Conservation (phyloP, 2,888 invertebrate species). For the Ganaspis brasiliensis region DNA sequence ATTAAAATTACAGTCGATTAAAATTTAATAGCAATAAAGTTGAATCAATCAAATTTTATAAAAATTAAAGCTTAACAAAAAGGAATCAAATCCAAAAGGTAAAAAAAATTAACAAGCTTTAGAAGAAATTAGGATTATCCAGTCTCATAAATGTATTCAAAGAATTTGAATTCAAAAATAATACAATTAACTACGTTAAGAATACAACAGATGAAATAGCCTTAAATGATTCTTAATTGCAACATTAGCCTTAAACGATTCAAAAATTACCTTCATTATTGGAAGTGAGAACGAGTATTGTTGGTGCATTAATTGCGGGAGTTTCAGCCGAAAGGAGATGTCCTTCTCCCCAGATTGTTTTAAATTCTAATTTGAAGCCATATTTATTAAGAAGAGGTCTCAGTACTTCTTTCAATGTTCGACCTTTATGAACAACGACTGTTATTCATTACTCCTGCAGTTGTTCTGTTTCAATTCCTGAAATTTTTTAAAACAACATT, state of each 20-base stretch:
- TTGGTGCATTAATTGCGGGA: conserved; percentile 75
- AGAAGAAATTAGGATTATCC: too few species aligned
- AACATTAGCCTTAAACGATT: too few species aligned
- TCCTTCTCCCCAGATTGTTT: conserved; percentile 81
- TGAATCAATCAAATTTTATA: too few species aligned
- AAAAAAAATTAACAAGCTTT: too few species aligned
- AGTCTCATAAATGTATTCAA: too few species aligned
- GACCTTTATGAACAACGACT: conserved; percentile 93
- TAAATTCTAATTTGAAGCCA: conserved; percentile 88
- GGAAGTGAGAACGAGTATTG: conserved; percentile 73
- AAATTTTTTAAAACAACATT: background rate
- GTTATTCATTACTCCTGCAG: conserved; percentile 83
- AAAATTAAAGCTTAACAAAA: too few species aligned
- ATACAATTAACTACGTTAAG: too few species aligned
- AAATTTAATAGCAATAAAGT: too few species aligned
- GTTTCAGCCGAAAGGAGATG: conserved; percentile 75
- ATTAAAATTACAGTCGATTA: too few species aligned
- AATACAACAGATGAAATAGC: background rate
- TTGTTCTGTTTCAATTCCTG: conserved; percentile 2
- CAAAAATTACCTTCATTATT: conserved; percentile 74
- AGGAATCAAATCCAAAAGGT: too few species aligned
- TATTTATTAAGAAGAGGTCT: conserved; percentile 92
- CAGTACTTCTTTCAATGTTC: conserved; percentile 91
- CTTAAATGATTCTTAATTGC: too few species aligned
- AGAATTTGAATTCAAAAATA: too few species aligned